Percentiles rank a stretch among this genome's conserved stretches.
These are phyloP conservation scores for Enteromius viviparus DNA, from an alignment of 2,797 vertebrate species.

Conservation along the genomic window DNA sequence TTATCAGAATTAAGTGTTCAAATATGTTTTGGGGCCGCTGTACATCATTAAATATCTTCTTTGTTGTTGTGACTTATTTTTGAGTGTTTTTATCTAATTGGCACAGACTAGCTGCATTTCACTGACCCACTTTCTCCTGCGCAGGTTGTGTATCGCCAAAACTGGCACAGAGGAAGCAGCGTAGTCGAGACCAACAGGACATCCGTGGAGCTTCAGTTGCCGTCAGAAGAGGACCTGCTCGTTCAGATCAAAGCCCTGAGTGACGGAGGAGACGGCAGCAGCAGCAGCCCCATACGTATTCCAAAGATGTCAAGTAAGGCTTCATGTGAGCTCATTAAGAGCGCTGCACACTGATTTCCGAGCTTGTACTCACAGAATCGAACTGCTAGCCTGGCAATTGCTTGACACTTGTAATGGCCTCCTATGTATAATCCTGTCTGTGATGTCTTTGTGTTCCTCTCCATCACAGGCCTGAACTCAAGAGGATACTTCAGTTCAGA, in stretches of 20 bases:
- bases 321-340: conserved; percentile 18
- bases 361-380: background rate
- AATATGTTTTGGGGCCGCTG: background rate
- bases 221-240: conserved; percentile 86
- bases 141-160: conserved; percentile 88
- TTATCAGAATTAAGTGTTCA: background rate
- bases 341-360: background rate
- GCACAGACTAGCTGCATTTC: background rate
- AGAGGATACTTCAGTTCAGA: conserved; percentile 61
- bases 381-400: conserved; percentile 6
- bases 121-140: conserved; percentile 11
- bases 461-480: conserved; percentile 75
- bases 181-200: conserved; percentile 88
- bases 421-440: conserved; percentile 13
- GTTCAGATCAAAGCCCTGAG: conserved; percentile 88
- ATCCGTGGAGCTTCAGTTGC: conserved; percentile 84
- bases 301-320: conserved; percentile 89
- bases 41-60: background rate
- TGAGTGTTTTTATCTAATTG: background rate
- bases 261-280: conserved; percentile 87
- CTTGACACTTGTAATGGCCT: conserved; percentile 27
- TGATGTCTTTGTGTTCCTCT: conserved; percentile 13
- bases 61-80: background rate
- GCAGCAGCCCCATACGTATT: conserved; percentile 88
- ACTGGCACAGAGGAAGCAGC: conserved; percentile 79